Percentiles rank a stretch among this genome's conserved stretches.
These are phyloP conservation scores for Alosa alosa DNA, from an alignment of 2,113 vertebrate species.

Conservation along the genomic window DNA sequence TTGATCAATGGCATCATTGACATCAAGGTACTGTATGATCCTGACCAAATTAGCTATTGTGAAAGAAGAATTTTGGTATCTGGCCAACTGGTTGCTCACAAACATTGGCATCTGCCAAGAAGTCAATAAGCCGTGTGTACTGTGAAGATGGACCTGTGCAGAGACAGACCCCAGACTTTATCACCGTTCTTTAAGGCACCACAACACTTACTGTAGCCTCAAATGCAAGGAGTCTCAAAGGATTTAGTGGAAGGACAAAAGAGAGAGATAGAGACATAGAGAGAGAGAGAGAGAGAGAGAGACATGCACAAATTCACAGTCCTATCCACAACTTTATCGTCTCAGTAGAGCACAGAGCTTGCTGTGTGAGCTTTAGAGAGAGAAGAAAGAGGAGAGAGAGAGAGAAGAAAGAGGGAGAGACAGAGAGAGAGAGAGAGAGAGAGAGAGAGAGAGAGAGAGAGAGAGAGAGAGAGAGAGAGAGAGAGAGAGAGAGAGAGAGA, in stretches of 20 bases:
- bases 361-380: too few relatives aligned
- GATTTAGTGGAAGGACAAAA: conserved; percentile 18
- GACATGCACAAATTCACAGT: too few relatives aligned
- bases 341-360: too few relatives aligned
- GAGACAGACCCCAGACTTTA: neutral
- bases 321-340: too few relatives aligned
- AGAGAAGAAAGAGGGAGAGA: too few relatives aligned
- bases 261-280: conserved; percentile 23
- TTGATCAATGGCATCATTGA: neutral
- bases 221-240: neutral
- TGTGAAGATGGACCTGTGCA: neutral
- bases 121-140: neutral
- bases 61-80: neutral
- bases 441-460: too few relatives aligned
- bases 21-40: neutral
- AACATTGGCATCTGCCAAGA: neutral
- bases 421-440: too few relatives aligned
- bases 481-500: conserved; percentile 7
- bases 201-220: conserved; percentile 5
- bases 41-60: neutral
- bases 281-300: conserved; percentile 18
- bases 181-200: neutral
- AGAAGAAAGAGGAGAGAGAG: too few relatives aligned
- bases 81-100: neutral
- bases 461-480: conserved; percentile 29